Percentiles rank a stretch among this genome's conserved stretches.
Conservation (phyloP, 1,140 invertebrate species). For the Sogatella furcifera region DNA sequence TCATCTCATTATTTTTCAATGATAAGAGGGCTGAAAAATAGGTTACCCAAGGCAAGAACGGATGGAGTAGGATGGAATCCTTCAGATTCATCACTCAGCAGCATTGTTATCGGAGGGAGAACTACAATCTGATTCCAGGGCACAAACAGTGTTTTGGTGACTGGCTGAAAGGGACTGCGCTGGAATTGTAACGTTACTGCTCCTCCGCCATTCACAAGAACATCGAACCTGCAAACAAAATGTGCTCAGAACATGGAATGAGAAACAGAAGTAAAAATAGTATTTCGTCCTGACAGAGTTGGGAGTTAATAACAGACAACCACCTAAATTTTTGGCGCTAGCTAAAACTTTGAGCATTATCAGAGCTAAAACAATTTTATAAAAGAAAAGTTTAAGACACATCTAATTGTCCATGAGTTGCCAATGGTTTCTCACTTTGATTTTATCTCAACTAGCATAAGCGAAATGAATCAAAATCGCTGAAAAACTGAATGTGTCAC, state of each 20-base stretch:
- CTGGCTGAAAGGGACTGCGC: constrained; percentile 77
- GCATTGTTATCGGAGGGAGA: constrained; percentile 75
- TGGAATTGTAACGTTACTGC: constrained; percentile 94
- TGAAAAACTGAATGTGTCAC: no score
- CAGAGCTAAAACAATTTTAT: no score
- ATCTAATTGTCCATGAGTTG: no score
- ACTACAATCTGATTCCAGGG: constrained; percentile 95
- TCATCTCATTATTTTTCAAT: neutral
- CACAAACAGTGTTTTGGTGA: constrained; percentile 79
- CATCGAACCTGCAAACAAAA: constrained; percentile 74
- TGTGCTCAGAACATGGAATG: neutral
- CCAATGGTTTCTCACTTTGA: no score
- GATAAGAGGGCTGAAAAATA: neutral
- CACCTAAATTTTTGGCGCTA: no score
- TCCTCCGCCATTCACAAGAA: constrained; percentile 97
- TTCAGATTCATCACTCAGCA: constrained; percentile 55
- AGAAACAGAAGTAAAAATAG: neutral
- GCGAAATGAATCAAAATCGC: no score
- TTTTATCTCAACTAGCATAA: no score
- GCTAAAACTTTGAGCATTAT: no score
- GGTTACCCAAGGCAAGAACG: constrained; percentile 18
- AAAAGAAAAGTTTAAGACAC: no score
- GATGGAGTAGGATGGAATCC: constrained; percentile 16
- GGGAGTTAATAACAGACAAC: no score
- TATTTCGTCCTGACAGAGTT: neutral